Evolutionary conservation across 2,797 vertebrate species (phyloP).

Genomic region (Rhincodon typus): DNA sequence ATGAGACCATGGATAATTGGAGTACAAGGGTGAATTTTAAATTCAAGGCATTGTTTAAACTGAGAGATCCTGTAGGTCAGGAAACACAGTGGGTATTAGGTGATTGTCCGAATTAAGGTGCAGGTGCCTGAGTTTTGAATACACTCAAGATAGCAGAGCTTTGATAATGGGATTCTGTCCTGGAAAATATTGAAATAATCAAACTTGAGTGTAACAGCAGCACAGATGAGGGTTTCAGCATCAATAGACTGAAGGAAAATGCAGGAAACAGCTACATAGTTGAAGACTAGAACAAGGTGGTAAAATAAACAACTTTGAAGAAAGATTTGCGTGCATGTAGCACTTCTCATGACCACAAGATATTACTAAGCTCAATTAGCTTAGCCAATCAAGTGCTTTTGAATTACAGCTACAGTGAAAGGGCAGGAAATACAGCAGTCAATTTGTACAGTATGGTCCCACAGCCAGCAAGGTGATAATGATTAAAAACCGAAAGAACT

Average conservation of each 20-base stretch:
- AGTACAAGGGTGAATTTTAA: not conserved
- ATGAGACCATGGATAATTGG: not conserved
- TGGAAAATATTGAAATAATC: not conserved
- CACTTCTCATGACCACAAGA: not conserved
- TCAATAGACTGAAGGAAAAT: not conserved
- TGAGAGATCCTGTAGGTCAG: not conserved
- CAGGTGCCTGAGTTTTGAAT: not conserved
- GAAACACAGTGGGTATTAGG: not conserved
- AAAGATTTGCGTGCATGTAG: not conserved
- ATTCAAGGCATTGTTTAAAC: not conserved
- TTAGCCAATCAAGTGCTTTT: not conserved
- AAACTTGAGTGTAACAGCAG: not conserved
- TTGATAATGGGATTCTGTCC: not conserved
- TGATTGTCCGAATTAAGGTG: not conserved
- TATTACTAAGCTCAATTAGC: not conserved
- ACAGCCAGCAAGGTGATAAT: not conserved
- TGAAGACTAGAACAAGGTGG: not conserved
- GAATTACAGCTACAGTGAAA: not conserved
- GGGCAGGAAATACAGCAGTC: not conserved
- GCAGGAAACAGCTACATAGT: not conserved
- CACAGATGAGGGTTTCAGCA: not conserved
- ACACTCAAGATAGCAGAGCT: not conserved
- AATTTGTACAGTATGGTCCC: not conserved
- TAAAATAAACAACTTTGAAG: not conserved
- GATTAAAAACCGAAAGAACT: no score